phyloP scores from a whole-genome alignment of 2,888 invertebrate species.

The Scaptomyza parva region DNA sequence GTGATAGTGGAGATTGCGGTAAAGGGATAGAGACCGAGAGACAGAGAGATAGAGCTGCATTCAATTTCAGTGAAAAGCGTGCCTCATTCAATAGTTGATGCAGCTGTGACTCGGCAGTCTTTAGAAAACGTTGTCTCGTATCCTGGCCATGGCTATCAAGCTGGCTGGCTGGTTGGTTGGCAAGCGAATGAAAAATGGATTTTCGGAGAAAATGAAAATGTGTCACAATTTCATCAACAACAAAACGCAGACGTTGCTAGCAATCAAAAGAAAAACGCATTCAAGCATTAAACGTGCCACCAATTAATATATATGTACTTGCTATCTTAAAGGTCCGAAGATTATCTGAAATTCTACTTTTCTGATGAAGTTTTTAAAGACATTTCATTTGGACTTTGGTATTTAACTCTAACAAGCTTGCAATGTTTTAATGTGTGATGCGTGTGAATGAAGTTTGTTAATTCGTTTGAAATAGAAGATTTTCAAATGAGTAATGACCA shows the following conservation, averaged over 20 bases:
- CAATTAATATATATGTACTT: not conserved
- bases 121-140: conserved; percentile 39
- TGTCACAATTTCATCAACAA: conserved; percentile 19
- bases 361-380: no score
- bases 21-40: not conserved
- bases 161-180: no score
- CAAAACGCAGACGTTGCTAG: conserved; percentile 1
- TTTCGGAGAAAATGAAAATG: conserved; percentile 15
- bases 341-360: not conserved
- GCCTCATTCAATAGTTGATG: conserved; percentile 61
- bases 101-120: conserved; percentile 30
- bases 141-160: conserved; percentile 45
- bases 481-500: no score
- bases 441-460: not conserved
- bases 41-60: conserved; percentile 30
- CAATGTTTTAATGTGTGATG: not conserved
- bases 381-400: not conserved
- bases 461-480: no score
- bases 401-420: not conserved
- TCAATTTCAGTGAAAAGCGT: conserved; percentile 64
- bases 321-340: not conserved
- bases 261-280: conserved; percentile 2
- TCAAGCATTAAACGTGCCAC: not conserved
- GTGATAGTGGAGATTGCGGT: not conserved
- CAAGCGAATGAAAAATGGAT: conserved; percentile 44